Evolutionary conservation across 1,140 invertebrate genomes (phyloP).

Genomic region (Octopus sinensis): DNA sequence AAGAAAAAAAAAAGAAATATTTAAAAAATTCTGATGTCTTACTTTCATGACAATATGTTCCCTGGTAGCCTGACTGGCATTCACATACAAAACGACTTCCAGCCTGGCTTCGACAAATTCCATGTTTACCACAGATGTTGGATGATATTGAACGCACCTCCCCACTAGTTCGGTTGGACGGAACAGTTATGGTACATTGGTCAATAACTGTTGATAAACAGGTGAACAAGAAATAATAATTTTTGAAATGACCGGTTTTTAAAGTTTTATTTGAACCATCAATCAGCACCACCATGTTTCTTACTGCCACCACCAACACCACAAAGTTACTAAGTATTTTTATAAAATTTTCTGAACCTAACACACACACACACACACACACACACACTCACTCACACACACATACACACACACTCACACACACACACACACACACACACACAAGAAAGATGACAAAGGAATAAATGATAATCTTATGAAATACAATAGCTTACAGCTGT

Average conservation of each 20-base stretch:
- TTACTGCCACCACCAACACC: no score
- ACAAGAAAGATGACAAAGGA: no score
- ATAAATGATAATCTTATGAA: no score
- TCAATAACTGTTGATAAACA: constrained; percentile 37
- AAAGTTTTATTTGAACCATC: no score
- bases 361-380: accelerated
- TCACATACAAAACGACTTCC: constrained; percentile 56
- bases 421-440: no score
- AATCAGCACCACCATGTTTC: no score
- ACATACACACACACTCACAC: accelerated
- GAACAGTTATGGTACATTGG: constrained; percentile 60
- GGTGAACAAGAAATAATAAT: no score
- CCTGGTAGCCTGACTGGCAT: constrained; percentile 51
- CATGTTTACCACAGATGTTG: constrained; percentile 61
- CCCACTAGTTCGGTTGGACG: constrained; percentile 50
- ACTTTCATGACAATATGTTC: constrained; percentile 55
- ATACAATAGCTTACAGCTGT: no score
- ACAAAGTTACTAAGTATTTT: no score
- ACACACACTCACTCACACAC: no score
- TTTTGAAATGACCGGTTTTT: no score
- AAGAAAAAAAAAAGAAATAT: not conserved
- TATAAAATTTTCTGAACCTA: no score
- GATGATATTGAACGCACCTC: constrained; percentile 47
- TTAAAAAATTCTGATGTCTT: constrained; percentile 20
- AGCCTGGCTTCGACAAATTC: constrained; percentile 54